A percentile compares a stretch with the other conserved stretches of the same genome.
Conservation (phyloP, 2,888 invertebrate species). For the Tolmerus cingulatus region DNA sequence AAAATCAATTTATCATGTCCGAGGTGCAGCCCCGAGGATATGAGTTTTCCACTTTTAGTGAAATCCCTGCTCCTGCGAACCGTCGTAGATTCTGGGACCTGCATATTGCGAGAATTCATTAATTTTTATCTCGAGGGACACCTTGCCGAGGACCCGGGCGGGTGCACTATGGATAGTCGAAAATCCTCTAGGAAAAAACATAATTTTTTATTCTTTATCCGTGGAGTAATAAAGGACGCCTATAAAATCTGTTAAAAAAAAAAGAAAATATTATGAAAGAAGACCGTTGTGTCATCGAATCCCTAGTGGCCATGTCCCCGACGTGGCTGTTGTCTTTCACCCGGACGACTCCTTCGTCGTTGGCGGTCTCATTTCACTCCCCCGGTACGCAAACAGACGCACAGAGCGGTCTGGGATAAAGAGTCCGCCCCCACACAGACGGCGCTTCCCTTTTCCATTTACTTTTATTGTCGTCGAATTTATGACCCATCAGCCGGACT, state of each 20-base stretch:
- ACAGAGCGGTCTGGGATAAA: background rate
- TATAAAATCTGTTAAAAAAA: background rate
- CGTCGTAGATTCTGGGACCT: background rate
- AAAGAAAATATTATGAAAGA: background rate
- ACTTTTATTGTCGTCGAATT: slow-evolving; percentile 42
- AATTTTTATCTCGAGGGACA: slow-evolving; percentile 19
- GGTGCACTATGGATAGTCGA: background rate
- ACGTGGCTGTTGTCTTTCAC: background rate
- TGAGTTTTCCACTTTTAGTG: background rate
- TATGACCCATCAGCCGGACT: slow-evolving; percentile 33
- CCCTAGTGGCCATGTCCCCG: background rate
- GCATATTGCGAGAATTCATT: slow-evolving; percentile 7
- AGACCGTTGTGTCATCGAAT: slow-evolving; percentile 13
- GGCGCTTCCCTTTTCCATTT: slow-evolving; percentile 30
- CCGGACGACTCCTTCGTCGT: background rate
- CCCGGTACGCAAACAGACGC: background rate
- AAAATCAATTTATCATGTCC: background rate
- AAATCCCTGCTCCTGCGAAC: background rate
- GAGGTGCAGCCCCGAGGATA: background rate
- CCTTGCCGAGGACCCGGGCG: background rate
- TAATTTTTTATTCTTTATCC: slow-evolving; percentile 3
- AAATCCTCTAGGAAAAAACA: background rate
- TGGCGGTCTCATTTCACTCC: background rate
- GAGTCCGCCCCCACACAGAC: background rate
- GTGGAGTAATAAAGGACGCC: background rate